Base-by-base conservation (phyloP, 1,140 invertebrate species). In the Proctacanthus coquilletti region DNA sequence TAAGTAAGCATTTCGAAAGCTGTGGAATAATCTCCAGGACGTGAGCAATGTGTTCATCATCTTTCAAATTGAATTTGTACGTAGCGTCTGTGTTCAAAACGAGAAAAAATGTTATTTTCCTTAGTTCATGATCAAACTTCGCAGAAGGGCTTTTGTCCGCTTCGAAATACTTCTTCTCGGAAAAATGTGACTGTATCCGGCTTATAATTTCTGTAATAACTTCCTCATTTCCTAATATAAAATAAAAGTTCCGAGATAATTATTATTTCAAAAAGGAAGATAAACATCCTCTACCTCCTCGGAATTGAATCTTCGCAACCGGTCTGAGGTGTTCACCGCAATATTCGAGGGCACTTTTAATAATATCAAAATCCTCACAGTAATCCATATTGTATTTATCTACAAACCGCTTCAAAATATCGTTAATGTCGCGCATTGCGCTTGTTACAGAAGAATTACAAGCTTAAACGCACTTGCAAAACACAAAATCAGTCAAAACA, bases 281-380 rank as follows among this genome's bases (percentile, higher is more conserved):
- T n/a, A n/a, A n/a, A n/a, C n/a, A n/a, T n/a, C n/a, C n/a, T n/a
- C 40, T 39, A 45, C 46, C 46, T 18, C 44, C 40, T 15, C 42
- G 42, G 23, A 45, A 44, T 19, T 39, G 18, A 20, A 48, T 29
- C 23, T 48, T 45, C 14, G 29, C 27, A 17, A 45, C 42, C 0
- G 38, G 35, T 27, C 44, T 45, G 4, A 48, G 35, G 33, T 42
- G 36, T 10, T 45, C 25, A 23, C 45, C 35, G n/a, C 40, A 42
- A 34, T 44, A 39, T 10, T 36, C 38, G n/a, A 48, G 27, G 3
- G 39, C 34, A 6, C 38, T 25, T 31, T 48, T 45, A 9, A 44
- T 40, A 3, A 33, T 33, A 17, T 43, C 35, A 20, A 48, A 45
- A 41, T 48, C 41, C n/a, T 34, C 25, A 19, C 43, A 45, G 32